These are phyloP conservation scores for Noturus placidus DNA, from an alignment of 2,113 vertebrate species.

Conservation along the genomic window DNA sequence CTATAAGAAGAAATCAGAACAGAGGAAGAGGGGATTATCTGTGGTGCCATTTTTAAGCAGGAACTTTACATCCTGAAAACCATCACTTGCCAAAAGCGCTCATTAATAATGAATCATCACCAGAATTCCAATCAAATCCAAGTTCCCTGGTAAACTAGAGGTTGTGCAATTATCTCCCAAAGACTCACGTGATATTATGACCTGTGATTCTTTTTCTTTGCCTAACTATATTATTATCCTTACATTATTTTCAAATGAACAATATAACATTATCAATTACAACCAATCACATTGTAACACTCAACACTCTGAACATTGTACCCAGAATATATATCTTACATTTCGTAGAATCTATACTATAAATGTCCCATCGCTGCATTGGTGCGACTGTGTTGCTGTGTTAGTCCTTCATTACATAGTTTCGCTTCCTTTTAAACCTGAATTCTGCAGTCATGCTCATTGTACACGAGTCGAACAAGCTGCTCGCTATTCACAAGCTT, in stretches of 20 bases:
- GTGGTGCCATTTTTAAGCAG: neutral
- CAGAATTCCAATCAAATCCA: neutral
- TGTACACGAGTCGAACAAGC: neutral
- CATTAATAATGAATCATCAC: neutral
- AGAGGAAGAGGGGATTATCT: neutral
- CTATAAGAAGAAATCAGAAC: slow-evolving; percentile 64
- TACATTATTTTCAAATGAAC: no score
- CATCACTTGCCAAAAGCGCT: neutral
- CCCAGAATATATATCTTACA: neutral
- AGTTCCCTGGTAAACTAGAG: neutral
- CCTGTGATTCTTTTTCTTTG: neutral
- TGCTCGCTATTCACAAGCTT: neutral
- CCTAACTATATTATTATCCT: neutral
- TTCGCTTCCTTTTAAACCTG: neutral
- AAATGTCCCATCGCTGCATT: neutral
- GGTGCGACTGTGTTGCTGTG: no score
- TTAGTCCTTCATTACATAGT: neutral
- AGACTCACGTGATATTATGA: neutral
- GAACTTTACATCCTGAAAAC: neutral
- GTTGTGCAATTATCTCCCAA: neutral
- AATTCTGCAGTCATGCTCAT: neutral
- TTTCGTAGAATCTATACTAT: neutral
- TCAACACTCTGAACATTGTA: no score
- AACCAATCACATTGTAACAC: neutral
- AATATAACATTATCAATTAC: neutral